These are phyloP conservation scores for Polypedilum pembai DNA, from an alignment of 1,140 invertebrate species.

Conservation along the genomic window DNA sequence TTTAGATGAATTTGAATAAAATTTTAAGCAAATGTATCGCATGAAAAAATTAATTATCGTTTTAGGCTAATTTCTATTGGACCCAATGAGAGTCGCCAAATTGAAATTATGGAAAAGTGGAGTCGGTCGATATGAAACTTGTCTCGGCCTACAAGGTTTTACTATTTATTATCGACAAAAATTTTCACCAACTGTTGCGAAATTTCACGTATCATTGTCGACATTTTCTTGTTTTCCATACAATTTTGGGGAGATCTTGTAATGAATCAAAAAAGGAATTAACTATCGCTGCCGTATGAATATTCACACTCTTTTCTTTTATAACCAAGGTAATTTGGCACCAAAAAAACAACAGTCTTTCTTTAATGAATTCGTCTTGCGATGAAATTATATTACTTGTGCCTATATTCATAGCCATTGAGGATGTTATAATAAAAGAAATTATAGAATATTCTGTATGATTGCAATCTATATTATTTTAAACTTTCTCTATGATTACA, in stretches of 20 bases:
- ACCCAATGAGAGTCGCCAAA: background rate
- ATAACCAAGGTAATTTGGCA: background rate
- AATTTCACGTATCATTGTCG: background rate
- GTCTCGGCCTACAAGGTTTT: background rate
- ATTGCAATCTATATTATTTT: constrained; percentile 1
- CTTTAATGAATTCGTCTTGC: background rate
- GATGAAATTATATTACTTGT: background rate
- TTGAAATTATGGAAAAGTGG: background rate
- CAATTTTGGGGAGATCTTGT: background rate
- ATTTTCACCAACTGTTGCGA: background rate
- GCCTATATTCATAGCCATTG: background rate
- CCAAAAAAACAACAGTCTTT: background rate
- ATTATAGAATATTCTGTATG: background rate
- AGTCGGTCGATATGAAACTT: background rate
- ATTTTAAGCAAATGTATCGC: background rate
- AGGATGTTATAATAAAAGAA: background rate
- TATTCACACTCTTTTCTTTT: constrained; percentile 4
- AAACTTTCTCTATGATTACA: background rate
- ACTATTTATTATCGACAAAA: too few relatives aligned
- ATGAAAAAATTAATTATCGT: constrained; percentile 25
- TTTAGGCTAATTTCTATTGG: background rate
- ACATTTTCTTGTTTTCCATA: background rate
- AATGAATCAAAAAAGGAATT: background rate
- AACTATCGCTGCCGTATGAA: background rate
- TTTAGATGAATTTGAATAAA: background rate